Evolutionary conservation across 2,888 invertebrate species (phyloP).

Genomic region (Ormyrus rosae): DNA sequence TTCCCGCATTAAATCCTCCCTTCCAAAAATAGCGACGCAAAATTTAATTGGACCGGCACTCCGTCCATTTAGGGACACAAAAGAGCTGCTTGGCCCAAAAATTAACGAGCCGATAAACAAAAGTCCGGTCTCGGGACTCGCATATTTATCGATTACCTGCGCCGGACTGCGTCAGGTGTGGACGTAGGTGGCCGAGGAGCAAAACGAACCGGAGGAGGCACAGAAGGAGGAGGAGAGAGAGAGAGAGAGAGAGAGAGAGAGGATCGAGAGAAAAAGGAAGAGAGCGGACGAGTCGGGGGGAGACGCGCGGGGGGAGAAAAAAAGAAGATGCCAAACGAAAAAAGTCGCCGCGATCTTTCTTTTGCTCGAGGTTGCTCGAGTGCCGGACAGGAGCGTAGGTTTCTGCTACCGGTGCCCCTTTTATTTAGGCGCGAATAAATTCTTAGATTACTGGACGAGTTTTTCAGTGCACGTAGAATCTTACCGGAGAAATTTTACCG

Average conservation of each 20-base stretch:
- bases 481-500: slow-evolving; percentile 19
- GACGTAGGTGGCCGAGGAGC: slow-evolving; percentile 56
- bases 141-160: slow-evolving; percentile 53
- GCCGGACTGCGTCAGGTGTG: slow-evolving; percentile 54
- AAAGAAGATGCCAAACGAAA: slow-evolving; percentile 52
- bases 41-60: slow-evolving; percentile 48
- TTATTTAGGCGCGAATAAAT: background rate
- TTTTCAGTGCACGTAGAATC: too few relatives aligned
- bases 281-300: slow-evolving; percentile 18
- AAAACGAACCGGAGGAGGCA: slow-evolving; percentile 55
- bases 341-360: slow-evolving; percentile 50
- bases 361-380: slow-evolving; percentile 42
- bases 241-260: slow-evolving; percentile 16
- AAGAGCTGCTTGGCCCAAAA: slow-evolving; percentile 20
- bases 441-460: background rate
- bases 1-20: slow-evolving; percentile 2
- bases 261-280: slow-evolving; percentile 37
- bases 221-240: slow-evolving; percentile 12
- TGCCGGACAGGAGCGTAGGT: slow-evolving; percentile 52
- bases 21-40: slow-evolving; percentile 32
- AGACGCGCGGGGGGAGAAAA: slow-evolving; percentile 34
- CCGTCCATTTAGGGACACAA: slow-evolving; percentile 42
- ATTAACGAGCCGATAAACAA: slow-evolving; percentile 52
- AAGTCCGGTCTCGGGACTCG: slow-evolving; percentile 33
- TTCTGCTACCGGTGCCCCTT: slow-evolving; percentile 36